Evolutionary conservation across 2,113 vertebrate species (phyloP).

Genomic region (Pluvialis apricaria): DNA sequence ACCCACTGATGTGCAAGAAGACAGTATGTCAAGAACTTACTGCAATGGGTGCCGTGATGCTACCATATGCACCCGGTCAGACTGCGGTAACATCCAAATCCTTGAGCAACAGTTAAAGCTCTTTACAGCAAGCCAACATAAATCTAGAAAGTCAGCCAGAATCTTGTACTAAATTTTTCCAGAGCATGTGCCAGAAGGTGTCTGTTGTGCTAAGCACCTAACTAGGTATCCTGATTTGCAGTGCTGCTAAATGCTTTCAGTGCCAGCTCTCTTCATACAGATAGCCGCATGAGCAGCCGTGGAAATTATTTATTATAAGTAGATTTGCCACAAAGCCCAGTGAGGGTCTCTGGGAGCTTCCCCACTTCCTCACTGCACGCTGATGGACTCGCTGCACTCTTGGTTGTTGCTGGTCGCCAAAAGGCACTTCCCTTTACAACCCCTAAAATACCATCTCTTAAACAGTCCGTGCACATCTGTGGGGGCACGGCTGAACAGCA

Average conservation of each 20-base stretch:
- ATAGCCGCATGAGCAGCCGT: background rate
- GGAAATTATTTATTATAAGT: background rate
- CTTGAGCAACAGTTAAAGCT: background rate
- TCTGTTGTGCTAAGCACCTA: background rate
- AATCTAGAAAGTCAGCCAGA: background rate
- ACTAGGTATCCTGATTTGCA: background rate
- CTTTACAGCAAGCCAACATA: background rate
- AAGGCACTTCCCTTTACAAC: background rate
- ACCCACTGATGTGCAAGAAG: background rate
- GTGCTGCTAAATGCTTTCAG: background rate
- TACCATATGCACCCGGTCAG: background rate
- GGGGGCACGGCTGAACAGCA: background rate
- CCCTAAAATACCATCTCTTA: background rate
- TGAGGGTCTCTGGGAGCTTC: background rate
- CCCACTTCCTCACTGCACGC: background rate
- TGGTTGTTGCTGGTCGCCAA: background rate
- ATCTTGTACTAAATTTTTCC: background rate
- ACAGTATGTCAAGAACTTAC: background rate
- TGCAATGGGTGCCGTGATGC: background rate
- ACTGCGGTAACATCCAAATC: background rate
- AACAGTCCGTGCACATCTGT: background rate
- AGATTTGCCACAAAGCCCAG: background rate
- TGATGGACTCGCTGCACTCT: background rate
- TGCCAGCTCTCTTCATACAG: background rate
- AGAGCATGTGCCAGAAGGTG: background rate